Conservation (phyloP, 2,113 vertebrate genomes). For the Nestor notabilis region DNA sequence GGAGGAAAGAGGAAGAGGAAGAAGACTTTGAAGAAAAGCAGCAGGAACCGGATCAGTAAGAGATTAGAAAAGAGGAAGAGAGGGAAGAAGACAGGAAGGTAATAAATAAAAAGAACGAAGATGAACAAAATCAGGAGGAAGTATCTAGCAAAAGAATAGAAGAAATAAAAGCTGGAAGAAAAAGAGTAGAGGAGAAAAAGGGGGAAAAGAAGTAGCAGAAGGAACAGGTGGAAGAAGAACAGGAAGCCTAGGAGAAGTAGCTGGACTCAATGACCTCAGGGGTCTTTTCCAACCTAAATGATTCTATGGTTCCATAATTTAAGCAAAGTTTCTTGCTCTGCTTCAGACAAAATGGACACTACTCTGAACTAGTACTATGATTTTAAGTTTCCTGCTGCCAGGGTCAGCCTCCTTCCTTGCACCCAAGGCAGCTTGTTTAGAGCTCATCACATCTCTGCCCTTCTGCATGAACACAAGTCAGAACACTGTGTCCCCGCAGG, state of each 20-base stretch:
- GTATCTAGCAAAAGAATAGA: not conserved
- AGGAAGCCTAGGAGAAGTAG: not conserved
- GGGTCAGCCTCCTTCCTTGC: not conserved
- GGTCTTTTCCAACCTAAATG: not conserved
- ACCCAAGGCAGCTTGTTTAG: not conserved
- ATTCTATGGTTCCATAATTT: not conserved
- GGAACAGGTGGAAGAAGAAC: not conserved
- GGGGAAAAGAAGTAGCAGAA: not conserved
- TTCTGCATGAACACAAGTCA: not conserved
- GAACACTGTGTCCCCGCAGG: not conserved
- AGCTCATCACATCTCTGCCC: not conserved
- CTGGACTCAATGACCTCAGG: not conserved
- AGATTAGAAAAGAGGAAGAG: not conserved
- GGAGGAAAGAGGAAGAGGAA: not conserved
- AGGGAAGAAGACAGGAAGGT: not conserved
- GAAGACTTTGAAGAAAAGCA: not conserved
- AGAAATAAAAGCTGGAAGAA: not conserved
- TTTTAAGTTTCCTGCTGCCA: not conserved
- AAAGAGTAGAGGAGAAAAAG: not conserved
- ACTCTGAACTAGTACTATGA: not conserved
- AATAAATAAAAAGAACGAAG: not conserved
- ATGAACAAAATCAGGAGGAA: not conserved
- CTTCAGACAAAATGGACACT: not conserved
- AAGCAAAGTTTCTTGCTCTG: not conserved
- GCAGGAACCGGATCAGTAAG: not conserved